Conservation (phyloP, 2,888 invertebrate genomes). For the Thecocarcelia acutangulata region DNA sequence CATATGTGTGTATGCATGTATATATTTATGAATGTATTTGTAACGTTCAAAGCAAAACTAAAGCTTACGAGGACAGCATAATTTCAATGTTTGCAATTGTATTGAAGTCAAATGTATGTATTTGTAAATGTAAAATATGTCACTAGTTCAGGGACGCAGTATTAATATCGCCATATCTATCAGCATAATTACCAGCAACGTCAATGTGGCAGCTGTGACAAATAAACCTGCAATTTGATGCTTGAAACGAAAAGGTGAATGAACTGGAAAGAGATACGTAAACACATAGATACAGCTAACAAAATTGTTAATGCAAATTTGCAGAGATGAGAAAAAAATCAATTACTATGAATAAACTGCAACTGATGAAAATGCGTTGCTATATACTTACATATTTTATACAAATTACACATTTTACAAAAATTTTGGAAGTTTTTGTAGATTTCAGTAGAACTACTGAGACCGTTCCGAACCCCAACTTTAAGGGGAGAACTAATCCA, state of each 20-base stretch:
- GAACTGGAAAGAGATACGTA: neutral
- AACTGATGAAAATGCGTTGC: too few relatives aligned
- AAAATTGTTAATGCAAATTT: neutral
- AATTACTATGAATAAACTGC: too few relatives aligned
- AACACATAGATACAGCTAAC: neutral
- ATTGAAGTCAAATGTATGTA: conserved; percentile 6
- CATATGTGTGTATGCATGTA: neutral
- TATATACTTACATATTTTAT: too few relatives aligned
- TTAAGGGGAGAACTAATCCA: too few relatives aligned
- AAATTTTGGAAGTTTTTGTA: too few relatives aligned
- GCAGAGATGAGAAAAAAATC: neutral
- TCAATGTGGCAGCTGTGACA: neutral
- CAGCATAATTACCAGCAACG: conserved; percentile 18
- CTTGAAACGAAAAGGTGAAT: neutral
- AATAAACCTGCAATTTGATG: conserved; percentile 18
- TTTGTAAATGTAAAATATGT: conserved; percentile 54
- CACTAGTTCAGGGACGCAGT: conserved; percentile 62
- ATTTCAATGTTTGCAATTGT: conserved; percentile 36
- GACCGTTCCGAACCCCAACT: too few relatives aligned
- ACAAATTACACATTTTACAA: too few relatives aligned
- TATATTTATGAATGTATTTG: too few relatives aligned
- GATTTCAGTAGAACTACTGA: too few relatives aligned
- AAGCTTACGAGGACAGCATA: conserved; percentile 44
- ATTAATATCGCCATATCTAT: conserved; percentile 29
- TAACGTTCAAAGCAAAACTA: conserved; percentile 24